A percentile compares a stretch with the other conserved stretches of the same genome.
These are phyloP conservation scores for Urocitellus parryii DNA, from an alignment of 2,113 vertebrate species.

Conservation along the genomic window DNA sequence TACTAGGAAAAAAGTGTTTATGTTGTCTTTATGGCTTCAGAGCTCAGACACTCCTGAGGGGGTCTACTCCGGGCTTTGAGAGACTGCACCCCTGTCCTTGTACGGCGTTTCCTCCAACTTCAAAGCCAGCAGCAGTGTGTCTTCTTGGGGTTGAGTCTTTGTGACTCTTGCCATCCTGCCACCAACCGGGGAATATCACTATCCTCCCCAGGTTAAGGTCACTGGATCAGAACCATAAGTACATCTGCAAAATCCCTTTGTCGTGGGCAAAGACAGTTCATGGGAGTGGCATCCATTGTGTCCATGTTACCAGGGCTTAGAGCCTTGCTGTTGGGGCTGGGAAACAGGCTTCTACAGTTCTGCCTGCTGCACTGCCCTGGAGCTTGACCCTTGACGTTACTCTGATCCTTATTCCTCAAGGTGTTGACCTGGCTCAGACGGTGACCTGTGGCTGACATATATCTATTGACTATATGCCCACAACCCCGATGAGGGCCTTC, in stretches of 20 bases:
- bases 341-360: not conserved
- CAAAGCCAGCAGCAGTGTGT: not conserved
- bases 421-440: not conserved
- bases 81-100: no score
- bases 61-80: no score
- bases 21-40: not conserved
- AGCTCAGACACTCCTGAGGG: not conserved
- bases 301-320: not conserved
- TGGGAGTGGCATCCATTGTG: no score
- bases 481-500: not conserved
- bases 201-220: not conserved
- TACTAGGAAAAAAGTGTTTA: not conserved
- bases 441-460: not conserved
- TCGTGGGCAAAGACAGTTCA: not conserved
- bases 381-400: not conserved
- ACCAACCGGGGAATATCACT: not conserved
- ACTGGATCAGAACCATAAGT: not conserved
- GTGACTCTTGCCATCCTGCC: not conserved
- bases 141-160: not conserved
- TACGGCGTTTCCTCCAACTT: accelerated
- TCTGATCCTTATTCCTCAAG: not conserved
- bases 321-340: not conserved
- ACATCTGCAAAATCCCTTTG: not conserved
- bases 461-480: not conserved
- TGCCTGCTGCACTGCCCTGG: not conserved